Evolutionary conservation across 2,797 vertebrate species (phyloP), one percentile per base, ranked within the genome.

Genomic region (Ciconia nigra): DNA sequence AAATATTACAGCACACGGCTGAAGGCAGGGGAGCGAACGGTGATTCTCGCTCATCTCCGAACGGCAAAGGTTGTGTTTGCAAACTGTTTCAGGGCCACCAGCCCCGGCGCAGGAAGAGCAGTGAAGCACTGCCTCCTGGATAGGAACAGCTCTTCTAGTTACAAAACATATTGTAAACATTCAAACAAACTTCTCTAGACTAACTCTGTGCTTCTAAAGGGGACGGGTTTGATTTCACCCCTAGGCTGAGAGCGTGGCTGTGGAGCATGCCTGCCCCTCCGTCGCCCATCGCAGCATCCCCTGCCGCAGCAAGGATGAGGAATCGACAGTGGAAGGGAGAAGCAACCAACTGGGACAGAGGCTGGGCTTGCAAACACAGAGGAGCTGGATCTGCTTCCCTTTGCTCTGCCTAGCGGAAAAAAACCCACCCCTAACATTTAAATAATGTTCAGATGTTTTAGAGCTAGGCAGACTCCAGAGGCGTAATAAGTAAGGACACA

Each of bases 401-500:
- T 35, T 52, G 58, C 78, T 54, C 84, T 93, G 84, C 49, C 62
- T 5, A 11, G 58, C 0, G 1, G 61, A 19, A 10, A 70, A 35
- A 72, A 83, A 1, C 0, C 7, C 54, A n/a, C 6, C 25, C 39
- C 31, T 17, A 13, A 29, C 28, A 2, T 31, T 52, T 17, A 42
- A 86, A 67, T 18, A 61, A 15, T 4, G 0, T 17, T 42, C 37
- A 5, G 47, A 10, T 51, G 15, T 10, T 42, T 13, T 9, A 10
- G 51, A 73, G 42, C 2, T 1, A 58, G 42, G 63, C 44, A 33
- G 57, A 9, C 7, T 49, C 13, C 41, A 24, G 66, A 21, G 66
- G 18, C 0, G 4, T 9, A 10, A 4, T 0, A 11, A 59, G 7
- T 5, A 66, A 73, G 55, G 71, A 37, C 31, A 28, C 0, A 4